Conservation (phyloP, 1,140 invertebrate genomes). For the Pogonomyrmex barbatus region DNA sequence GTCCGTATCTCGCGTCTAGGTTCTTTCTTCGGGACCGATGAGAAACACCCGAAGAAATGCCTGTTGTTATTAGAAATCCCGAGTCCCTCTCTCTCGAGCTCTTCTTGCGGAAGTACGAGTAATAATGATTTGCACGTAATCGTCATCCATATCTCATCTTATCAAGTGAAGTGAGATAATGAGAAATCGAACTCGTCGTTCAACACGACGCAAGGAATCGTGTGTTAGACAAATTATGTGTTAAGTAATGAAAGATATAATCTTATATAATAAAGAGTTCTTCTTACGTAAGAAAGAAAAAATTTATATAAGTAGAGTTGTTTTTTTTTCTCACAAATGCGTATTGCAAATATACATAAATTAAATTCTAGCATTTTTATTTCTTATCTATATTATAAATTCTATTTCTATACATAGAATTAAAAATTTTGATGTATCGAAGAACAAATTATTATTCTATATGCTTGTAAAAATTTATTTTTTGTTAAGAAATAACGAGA, state of each 20-base stretch:
- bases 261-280: neutral
- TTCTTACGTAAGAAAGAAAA: too few species aligned
- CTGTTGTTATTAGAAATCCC: conserved; percentile 64
- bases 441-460: neutral
- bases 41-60: conserved; percentile 45
- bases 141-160: neutral
- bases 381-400: neutral
- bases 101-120: neutral
- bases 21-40: conserved; percentile 56
- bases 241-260: neutral
- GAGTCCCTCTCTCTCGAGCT: neutral
- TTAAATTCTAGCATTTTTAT: neutral
- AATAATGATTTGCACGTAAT: conserved; percentile 22
- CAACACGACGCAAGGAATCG: neutral
- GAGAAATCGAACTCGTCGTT: neutral
- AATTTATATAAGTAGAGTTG: neutral
- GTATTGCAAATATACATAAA: neutral
- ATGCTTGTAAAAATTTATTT: neutral
- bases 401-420: neutral
- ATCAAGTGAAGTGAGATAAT: conserved; percentile 18
- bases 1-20: conserved; percentile 43
- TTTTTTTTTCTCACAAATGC: neutral
- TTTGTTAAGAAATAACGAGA: neutral
- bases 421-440: neutral
- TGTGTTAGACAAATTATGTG: neutral